Evolutionary conservation across 2,113 vertebrate genomes (phyloP).

Genomic region (Paradisaea rubra): DNA sequence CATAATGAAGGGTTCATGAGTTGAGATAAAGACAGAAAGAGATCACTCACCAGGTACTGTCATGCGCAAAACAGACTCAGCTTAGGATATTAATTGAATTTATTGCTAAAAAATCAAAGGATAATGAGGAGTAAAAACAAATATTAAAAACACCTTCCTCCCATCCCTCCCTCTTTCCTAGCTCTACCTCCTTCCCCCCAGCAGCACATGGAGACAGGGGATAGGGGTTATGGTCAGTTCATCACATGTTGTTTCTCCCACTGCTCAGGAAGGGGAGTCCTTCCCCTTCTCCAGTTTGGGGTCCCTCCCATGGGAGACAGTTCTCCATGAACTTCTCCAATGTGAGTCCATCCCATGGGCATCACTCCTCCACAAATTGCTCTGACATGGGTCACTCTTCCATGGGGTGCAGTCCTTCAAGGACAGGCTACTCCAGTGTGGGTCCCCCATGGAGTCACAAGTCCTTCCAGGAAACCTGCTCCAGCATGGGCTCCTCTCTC

Average conservation of each 20-base stretch:
- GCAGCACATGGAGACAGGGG: rapidly evolving
- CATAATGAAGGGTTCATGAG: not conserved
- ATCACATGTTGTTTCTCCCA: not conserved
- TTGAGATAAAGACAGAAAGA: not conserved
- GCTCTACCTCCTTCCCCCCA: not conserved
- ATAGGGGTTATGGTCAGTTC: not conserved
- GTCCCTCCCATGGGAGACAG: not conserved
- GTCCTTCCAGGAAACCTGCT: not conserved
- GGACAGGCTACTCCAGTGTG: not conserved
- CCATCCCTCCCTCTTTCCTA: not conserved
- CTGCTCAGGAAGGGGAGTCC: not conserved
- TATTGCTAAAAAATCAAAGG: not conserved
- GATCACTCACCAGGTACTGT: not conserved
- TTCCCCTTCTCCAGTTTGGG: not conserved
- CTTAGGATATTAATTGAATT: not conserved
- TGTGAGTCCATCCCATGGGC: not conserved
- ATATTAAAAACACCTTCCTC: not conserved
- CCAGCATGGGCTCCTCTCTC: not conserved
- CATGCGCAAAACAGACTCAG: not conserved
- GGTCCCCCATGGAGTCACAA: not conserved
- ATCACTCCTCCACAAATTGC: not conserved
- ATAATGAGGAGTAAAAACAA: not conserved
- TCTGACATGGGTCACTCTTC: rapidly evolving
- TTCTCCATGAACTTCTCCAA: not conserved
- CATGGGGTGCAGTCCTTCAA: not conserved